Percentiles rank a stretch among this genome's conserved stretches.
Evolutionary conservation across 2,888 invertebrate species (phyloP).

Genomic region (Augiades crinisus): DNA sequence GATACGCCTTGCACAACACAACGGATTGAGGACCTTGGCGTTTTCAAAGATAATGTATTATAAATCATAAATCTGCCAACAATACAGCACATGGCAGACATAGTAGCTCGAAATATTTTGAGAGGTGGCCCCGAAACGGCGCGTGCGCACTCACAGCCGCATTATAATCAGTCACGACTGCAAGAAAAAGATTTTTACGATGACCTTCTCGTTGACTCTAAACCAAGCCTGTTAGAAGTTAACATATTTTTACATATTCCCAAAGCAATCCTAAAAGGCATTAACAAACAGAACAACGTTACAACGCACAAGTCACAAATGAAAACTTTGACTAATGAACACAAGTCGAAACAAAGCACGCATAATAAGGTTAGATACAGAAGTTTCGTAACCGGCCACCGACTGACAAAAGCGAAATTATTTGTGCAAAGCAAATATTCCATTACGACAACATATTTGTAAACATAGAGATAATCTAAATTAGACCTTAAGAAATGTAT

Average conservation of each 20-base stretch:
- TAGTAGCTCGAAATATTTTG: slow-evolving; percentile 61
- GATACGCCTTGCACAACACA: slow-evolving; percentile 45
- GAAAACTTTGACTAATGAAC: slow-evolving; percentile 13
- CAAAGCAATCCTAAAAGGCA: neutral
- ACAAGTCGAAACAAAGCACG: slow-evolving; percentile 16
- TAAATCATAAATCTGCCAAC: slow-evolving; percentile 70
- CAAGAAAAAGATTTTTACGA: slow-evolving; percentile 60
- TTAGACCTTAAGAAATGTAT: slow-evolving; percentile 53
- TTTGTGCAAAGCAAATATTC: slow-evolving; percentile 34
- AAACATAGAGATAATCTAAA: slow-evolving; percentile 54
- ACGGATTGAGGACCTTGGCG: slow-evolving; percentile 56
- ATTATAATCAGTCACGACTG: slow-evolving; percentile 65
- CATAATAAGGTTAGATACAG: slow-evolving; percentile 13
- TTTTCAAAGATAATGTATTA: slow-evolving; percentile 50
- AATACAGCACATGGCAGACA: slow-evolving; percentile 65
- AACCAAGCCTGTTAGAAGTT: slow-evolving; percentile 32
- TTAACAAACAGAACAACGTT: neutral
- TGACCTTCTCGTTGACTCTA: slow-evolving; percentile 49
- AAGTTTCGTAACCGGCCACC: slow-evolving; percentile 11
- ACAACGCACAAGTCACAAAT: neutral
- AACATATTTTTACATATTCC: slow-evolving; percentile 27
- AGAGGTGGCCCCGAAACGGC: slow-evolving; percentile 58
- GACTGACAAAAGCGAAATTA: slow-evolving; percentile 9
- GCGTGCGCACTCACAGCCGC: slow-evolving; percentile 65
- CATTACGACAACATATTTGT: slow-evolving; percentile 45